These are phyloP conservation scores for Peromyscus aztecus DNA, from an alignment of 2,797 vertebrate genomes.

Conservation along the genomic window DNA sequence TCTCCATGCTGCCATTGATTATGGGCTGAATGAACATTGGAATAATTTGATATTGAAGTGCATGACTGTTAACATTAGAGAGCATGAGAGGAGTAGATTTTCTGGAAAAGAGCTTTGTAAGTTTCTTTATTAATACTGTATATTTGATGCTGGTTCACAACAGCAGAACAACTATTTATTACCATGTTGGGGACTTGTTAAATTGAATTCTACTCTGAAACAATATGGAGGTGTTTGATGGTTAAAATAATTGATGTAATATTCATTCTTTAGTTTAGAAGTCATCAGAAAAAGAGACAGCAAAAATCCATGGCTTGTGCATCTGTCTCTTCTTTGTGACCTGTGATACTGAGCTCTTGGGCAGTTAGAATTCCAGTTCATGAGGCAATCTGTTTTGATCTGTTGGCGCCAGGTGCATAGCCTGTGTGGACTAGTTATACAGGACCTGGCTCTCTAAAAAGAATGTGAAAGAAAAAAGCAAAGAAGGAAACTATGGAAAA, in stretches of 20 bases:
- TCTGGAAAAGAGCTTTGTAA: conserved; percentile 46
- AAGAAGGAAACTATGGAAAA: conserved; percentile 57
- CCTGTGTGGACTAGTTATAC: conserved; percentile 37
- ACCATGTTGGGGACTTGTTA: conserved; percentile 21
- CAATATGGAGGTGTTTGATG: conserved; percentile 43
- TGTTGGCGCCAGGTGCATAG: conserved; percentile 54
- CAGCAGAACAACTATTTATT: conserved; percentile 68
- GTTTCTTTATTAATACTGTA: conserved; percentile 52
- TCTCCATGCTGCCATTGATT: conserved; percentile 55
- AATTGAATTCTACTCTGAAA: conserved; percentile 62
- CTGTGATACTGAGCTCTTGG: conserved; percentile 35
- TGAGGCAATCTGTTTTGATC: conserved; percentile 57
- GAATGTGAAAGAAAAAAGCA: conserved; percentile 53
- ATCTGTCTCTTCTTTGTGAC: conserved; percentile 43
- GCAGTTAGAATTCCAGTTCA: conserved; percentile 58
- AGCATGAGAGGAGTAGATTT: conserved; percentile 24
- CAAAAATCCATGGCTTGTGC: conserved; percentile 4
- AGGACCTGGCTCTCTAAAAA: conserved; percentile 52
- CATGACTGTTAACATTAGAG: conserved; percentile 47
- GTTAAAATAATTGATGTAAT: conserved; percentile 43
- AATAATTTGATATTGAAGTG: conserved; percentile 63
- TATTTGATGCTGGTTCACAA: conserved; percentile 56
- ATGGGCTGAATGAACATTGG: conserved; percentile 26
- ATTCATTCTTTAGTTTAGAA: conserved; percentile 48
- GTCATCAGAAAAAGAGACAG: conserved; percentile 54